Percentiles rank a stretch among this genome's conserved stretches.
phyloP scores from a whole-genome alignment of 1,140 invertebrate genomes.

The Heliconius eleuchia region DNA sequence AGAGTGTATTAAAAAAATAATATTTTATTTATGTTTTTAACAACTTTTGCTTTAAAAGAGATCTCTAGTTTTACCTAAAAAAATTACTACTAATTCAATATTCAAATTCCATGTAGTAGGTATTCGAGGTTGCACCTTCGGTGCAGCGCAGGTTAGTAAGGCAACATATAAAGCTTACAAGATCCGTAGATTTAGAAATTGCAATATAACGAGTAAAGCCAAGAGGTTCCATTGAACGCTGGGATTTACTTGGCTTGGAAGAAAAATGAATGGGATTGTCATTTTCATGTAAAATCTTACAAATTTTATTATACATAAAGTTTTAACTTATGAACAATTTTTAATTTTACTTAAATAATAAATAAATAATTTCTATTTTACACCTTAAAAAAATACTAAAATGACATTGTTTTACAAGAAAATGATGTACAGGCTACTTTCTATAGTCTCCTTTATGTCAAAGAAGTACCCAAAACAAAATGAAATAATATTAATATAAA shows the following conservation, averaged over 20 bases:
- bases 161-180: constrained; percentile 34
- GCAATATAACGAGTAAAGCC: constrained; percentile 42
- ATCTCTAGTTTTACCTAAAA: too few relatives aligned
- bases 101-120: not conserved
- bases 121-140: constrained; percentile 13
- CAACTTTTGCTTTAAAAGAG: too few relatives aligned
- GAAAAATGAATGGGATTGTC: constrained; percentile 38
- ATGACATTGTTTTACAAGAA: too few relatives aligned
- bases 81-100: too few relatives aligned
- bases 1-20: not conserved
- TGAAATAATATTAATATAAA: too few relatives aligned
- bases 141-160: constrained; percentile 23
- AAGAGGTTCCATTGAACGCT: constrained; percentile 35
- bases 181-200: constrained; percentile 44
- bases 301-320: not conserved
- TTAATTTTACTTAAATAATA: not conserved
- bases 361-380: too few relatives aligned
- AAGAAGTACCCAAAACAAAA: too few relatives aligned
- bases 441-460: too few relatives aligned
- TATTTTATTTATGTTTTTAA: too few relatives aligned
- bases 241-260: constrained; percentile 34
- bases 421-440: too few relatives aligned
- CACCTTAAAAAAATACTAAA: too few relatives aligned
- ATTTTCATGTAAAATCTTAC: constrained; percentile 30
- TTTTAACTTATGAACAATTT: not conserved